Evolutionary conservation across 2,888 invertebrate genomes (phyloP), one percentile per base, ranked within the genome.

Genomic region (Orgyia antiqua): DNA sequence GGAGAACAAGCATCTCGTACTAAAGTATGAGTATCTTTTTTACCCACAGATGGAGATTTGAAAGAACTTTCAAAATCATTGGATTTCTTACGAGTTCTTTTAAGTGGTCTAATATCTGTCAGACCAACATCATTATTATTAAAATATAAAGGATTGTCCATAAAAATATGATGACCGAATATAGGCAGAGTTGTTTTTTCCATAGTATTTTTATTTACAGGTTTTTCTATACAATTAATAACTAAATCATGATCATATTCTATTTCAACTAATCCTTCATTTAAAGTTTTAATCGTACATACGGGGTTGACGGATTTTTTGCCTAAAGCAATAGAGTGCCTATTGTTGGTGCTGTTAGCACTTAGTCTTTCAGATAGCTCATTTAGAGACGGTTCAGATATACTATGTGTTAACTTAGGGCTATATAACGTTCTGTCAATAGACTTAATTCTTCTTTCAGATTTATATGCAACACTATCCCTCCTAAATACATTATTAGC

Each of bases 211-310:
- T 64, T 46, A 29, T 53, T 18, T 24, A 72, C 29, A 33, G 78
- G 78, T 55, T 76, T 77, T 66, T 86, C 80, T 58, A 68, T 45
- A 55, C 77, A 82, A 49, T 72, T 86, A 23, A 76, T 73, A 13
- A 76, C 74, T 73, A 68, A 69, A 68, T 68, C 79, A 55, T 66
- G 51, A 27, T 83, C 87, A 65, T 89, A 90, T 64, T 89, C 89
- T 40, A 89, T 88, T 65, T 88, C 87, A 25, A 88, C 89, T 36
- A 88, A 66, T 7, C 87, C 88, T 54, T 88, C 74, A 28, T 76
- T 87, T 1, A 73, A 62, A 1, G 82, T 69, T 61, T 73, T 80
- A 2, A 80, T 86, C 11, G 84, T 84, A 42, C 78, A 79, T 11
- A 82, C 50, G 33, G 67, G 51, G 29, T 64, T 61, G 26, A 49